Conservation (phyloP, 2,888 invertebrate genomes). For the Drosophila parthenogenetica region DNA sequence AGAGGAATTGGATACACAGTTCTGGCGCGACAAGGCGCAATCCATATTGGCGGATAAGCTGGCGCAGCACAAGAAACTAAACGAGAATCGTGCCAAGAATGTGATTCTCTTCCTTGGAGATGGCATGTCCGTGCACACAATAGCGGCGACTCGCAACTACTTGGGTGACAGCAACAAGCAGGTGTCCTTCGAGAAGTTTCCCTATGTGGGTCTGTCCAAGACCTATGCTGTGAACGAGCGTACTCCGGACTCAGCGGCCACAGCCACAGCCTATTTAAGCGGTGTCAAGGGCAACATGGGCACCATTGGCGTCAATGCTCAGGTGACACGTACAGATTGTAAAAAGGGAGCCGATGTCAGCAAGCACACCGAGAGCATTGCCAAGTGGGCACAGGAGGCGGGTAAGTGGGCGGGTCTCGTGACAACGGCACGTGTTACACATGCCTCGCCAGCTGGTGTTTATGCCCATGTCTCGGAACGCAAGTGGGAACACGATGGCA, state of each 20-base stretch:
- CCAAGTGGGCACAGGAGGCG: constrained; percentile 89
- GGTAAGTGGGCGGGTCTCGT: constrained; percentile 89
- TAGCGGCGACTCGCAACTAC: constrained; percentile 88
- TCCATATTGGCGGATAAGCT: constrained; percentile 71
- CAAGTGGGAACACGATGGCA: constrained; percentile 89
- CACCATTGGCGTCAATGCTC: constrained; percentile 90
- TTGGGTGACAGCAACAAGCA: constrained; percentile 88
- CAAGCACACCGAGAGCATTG: constrained; percentile 88
- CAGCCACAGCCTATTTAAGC: constrained; percentile 91
- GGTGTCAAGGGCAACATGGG: constrained; percentile 93
- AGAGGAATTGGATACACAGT: constrained; percentile 73
- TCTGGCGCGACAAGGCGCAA: constrained; percentile 82
- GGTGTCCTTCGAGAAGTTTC: constrained; percentile 88
- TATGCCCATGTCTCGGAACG: constrained; percentile 90
- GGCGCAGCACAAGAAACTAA: constrained; percentile 55
- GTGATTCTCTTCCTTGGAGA: constrained; percentile 90
- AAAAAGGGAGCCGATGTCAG: constrained; percentile 86
- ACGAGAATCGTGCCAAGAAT: constrained; percentile 86
- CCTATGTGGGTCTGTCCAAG: constrained; percentile 86
- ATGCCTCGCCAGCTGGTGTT: constrained; percentile 90
- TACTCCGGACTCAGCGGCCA: constrained; percentile 93
- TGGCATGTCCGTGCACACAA: constrained; percentile 90
- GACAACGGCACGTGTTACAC: constrained; percentile 91
- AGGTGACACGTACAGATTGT: constrained; percentile 88
- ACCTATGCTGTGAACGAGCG: constrained; percentile 91